Conservation (phyloP, 2,888 invertebrate species). For the Myopa testacea region DNA sequence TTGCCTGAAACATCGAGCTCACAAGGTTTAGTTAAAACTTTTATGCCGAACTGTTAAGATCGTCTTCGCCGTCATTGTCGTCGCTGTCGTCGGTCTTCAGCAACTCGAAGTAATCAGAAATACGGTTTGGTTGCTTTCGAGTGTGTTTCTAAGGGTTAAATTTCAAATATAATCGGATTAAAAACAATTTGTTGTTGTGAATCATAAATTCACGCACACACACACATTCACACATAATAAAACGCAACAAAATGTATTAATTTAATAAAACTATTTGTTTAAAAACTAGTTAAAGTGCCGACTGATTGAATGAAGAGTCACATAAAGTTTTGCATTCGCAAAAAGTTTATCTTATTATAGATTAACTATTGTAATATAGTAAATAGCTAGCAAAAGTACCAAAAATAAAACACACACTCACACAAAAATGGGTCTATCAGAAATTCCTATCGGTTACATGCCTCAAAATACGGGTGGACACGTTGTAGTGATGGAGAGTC, state of each 20-base stretch:
- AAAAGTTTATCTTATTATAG: slow-evolving; percentile 20
- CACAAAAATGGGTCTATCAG: slow-evolving; percentile 61
- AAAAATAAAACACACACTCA: slow-evolving; percentile 19
- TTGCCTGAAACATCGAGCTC: slow-evolving; percentile 15
- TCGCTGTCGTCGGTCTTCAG: slow-evolving; percentile 47
- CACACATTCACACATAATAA: slow-evolving; percentile 5
- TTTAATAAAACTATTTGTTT: slow-evolving; percentile 22
- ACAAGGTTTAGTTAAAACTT: slow-evolving; percentile 56
- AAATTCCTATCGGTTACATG: slow-evolving; percentile 60
- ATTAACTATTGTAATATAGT: slow-evolving; percentile 20
- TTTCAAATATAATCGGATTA: slow-evolving; percentile 13
- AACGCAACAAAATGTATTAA: slow-evolving; percentile 33
- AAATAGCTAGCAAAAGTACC: not conserved
- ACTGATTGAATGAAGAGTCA: slow-evolving; percentile 14
- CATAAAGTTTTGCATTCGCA: not conserved
- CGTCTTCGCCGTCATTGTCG: slow-evolving; percentile 51
- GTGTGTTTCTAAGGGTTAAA: slow-evolving; percentile 28
- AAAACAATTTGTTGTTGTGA: slow-evolving; percentile 20
- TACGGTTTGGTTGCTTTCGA: slow-evolving; percentile 7
- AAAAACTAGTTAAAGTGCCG: slow-evolving; percentile 9
- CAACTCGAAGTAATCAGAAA: slow-evolving; percentile 13
- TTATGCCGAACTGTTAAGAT: slow-evolving; percentile 51
- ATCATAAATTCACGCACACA: not conserved
- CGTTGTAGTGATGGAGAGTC: slow-evolving; percentile 60
- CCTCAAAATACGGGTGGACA: slow-evolving; percentile 55